Conservation (phyloP, 2,113 vertebrate genomes). For the Formicarius rufipectus region DNA sequence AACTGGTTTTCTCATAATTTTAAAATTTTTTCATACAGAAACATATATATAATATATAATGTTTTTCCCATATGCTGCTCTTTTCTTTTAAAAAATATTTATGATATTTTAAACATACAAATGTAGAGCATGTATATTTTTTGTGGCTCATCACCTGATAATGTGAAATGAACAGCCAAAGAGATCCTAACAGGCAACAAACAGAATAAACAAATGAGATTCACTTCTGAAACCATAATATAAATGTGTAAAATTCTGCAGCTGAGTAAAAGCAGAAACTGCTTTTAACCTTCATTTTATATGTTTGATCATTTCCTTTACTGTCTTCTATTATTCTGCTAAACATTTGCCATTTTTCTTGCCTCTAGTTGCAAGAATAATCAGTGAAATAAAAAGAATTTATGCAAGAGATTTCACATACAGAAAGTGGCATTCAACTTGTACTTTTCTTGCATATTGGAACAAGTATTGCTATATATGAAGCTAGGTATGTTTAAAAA, state of each 20-base stretch:
- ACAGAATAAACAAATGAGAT: not conserved
- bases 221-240: not conserved
- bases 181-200: not conserved
- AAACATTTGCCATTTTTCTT: not conserved
- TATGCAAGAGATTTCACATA: not conserved
- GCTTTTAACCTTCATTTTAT: not conserved
- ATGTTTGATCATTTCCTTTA: not conserved
- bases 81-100: not conserved
- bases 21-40: not conserved
- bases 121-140: not conserved
- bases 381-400: not conserved
- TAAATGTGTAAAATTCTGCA: not conserved
- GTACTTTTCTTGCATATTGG: not conserved
- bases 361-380: not conserved
- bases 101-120: not conserved
- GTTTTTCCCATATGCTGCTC: not conserved
- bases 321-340: not conserved
- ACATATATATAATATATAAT: not conserved
- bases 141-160: not conserved
- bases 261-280: not conserved
- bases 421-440: not conserved
- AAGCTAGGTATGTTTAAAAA: not conserved
- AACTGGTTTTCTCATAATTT: not conserved
- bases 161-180: not conserved
- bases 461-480: not conserved